Base-by-base conservation (phyloP, 2,888 invertebrate species). In the Torymus tubicola region DNA sequence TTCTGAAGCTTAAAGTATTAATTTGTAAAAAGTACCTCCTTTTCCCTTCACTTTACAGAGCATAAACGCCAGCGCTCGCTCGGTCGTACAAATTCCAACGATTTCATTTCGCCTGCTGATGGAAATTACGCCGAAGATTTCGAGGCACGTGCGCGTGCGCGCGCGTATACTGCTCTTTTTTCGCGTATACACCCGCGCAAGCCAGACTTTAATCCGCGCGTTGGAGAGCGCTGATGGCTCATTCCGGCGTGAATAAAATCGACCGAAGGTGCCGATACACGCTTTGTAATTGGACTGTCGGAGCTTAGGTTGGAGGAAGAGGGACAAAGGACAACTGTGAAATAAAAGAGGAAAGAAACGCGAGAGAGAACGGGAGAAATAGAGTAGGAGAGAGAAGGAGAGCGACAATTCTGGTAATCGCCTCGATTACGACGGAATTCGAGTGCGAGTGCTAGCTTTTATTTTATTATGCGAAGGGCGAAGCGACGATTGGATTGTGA, bases 361-460 rank as follows among this genome's bases (percentile, higher is more conserved):
- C 64, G 67, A 81, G 78, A 79, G 50, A 16, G 18, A 61, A 83
- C 3, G 42, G 14, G 58, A 18, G 61, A 50, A n/a, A 11, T 31
- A 72, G 13, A 53, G 57, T 12, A 61, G 21, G 50, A 12, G 61
- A 78, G 83, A 78, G 75, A 71, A 81, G 63, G 64, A 80, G 81
- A 69, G 82, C 83, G 85, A 85, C 42, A 50, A 13, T 11, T 31
- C 77, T 80, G 74, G 80, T 82, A 82, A 82, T 80, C 78, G 78
- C 31, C 31, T 24, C 80, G 78, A 80, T 80, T 82, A 82, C 82
- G 55, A 18, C 64, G 80, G 77, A 80, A 82, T 80, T 80, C 80
- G 68, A 69, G 69, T 52, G 69, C 50, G 42, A 61, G 72, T 12
- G 65, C 58, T 76, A 64, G 65, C 74, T 78, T 78, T 80, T 65